Base-by-base conservation (phyloP, 2,113 vertebrate species). In the Oenanthe melanoleuca region DNA sequence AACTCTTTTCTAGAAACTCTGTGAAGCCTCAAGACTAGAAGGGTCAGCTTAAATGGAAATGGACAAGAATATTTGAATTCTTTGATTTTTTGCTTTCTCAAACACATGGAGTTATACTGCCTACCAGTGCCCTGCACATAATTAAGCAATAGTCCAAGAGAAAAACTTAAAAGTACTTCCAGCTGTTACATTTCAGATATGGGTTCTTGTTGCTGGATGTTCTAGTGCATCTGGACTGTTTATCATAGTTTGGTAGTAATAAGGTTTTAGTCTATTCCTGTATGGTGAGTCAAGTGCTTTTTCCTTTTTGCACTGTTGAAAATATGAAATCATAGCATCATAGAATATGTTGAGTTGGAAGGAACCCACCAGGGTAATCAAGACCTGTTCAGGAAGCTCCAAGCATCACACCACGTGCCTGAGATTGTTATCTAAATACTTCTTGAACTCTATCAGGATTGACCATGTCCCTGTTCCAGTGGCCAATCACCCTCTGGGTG, bases 211-310 rank as follows among this genome's bases (percentile, higher is more conserved):
- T 81, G 23, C 20, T 55, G 31, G 15, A 72, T 80, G 45, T 64
- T 77, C 26, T 29, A 59, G 37, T 80, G 38, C 34, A 67, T 11
- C 29, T 64, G 34, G 34, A 44, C 19, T 67, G 40, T 55, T 55
- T 9, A 16, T 52, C 17, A 8, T 14, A 72, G 25, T n/a, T 75
- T 0, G 0, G 14, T 33, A 59, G 38, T 25, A 77, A 42, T 23
- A n/a, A 8, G 13, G 42, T 38, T 83, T 88, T 59, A 67, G 25
- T 59, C 34, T 69, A 5, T 23, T 11, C 21, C 18, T 64, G 15
- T 23, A 55, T 38, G 33, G 26, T 47, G 13, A 77, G 40, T 52
- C 15, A 69, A 86, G 84, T 17, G 15, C 10, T 60, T 4, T 59
- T 77, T 77, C 29, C 20, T 83, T 64, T 95, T 72, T 65, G 11